Conservation (phyloP, 2,113 vertebrate genomes). For the Synodontis membranacea region DNA sequence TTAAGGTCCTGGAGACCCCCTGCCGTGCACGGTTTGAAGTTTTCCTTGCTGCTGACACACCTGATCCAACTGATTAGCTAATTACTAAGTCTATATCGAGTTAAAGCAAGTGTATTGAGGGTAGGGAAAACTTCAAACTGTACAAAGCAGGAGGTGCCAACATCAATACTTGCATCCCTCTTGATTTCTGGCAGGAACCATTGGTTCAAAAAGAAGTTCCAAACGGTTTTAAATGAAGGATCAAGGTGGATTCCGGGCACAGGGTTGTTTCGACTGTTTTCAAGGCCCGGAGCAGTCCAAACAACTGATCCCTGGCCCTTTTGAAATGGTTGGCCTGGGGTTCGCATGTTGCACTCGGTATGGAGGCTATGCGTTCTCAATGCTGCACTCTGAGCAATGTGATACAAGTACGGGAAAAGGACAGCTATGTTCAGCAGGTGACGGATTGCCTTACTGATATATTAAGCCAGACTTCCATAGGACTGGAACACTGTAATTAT, state of each 20-base stretch:
- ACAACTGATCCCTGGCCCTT: neutral
- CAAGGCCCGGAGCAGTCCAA: neutral
- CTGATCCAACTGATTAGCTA: neutral
- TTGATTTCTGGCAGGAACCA: neutral
- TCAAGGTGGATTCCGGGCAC: neutral
- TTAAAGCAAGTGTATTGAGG: neutral
- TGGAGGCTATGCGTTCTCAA: neutral
- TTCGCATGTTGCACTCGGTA: neutral
- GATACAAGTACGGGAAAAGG: neutral
- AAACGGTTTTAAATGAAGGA: neutral
- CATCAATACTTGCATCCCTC: neutral
- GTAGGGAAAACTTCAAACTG: conserved; percentile 6
- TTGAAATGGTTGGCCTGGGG: neutral
- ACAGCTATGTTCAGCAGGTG: neutral
- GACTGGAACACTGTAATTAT: neutral
- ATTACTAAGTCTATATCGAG: too few relatives aligned
- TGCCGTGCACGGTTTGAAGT: neutral
- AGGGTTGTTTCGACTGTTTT: neutral
- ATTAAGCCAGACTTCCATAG: neutral
- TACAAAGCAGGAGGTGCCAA: neutral
- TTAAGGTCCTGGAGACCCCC: conserved; percentile 9
- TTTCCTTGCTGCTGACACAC: conserved; percentile 3
- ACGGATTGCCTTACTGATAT: neutral
- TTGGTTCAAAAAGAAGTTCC: neutral
- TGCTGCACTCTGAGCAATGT: neutral